A percentile compares a stretch with the other conserved stretches of the same genome.
phyloP scores from a whole-genome alignment of 1,140 invertebrate genomes.

The Artemia franciscana region DNA sequence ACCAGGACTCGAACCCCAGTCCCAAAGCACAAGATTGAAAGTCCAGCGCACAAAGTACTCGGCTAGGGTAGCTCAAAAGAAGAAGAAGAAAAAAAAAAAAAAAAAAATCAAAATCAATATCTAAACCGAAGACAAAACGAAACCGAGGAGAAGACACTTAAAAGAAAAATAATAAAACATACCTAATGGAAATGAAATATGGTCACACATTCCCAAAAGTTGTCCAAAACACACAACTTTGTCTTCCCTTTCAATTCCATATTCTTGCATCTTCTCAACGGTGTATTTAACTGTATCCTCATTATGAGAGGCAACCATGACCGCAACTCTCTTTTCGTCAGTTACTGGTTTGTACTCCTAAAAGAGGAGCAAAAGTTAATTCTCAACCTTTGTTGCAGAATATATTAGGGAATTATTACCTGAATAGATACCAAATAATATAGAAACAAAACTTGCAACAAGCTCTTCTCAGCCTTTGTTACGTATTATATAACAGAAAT shows the following conservation, averaged over 20 bases:
- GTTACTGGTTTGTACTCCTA: constrained; percentile 40
- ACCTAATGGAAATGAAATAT: constrained; percentile 87
- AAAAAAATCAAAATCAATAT: too few species aligned
- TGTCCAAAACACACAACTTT: constrained; percentile 94
- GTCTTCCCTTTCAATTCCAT: constrained; percentile 62
- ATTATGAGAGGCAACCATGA: constrained; percentile 96
- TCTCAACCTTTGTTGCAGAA: background rate
- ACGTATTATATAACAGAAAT: too few species aligned
- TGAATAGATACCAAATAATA: too few species aligned
- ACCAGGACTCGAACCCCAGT: too few species aligned
- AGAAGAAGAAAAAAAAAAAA: too few species aligned
- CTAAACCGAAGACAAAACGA: too few species aligned
- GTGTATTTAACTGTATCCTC: constrained; percentile 89
- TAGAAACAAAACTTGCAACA: constrained; percentile 1
- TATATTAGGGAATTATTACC: constrained; percentile 1
- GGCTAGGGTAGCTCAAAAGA: too few species aligned
- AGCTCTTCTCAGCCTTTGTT: background rate
- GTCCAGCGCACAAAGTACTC: too few species aligned
- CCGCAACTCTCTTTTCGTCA: constrained; percentile 55
- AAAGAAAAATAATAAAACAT: constrained; percentile 16
- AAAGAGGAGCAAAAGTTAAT: too few species aligned
- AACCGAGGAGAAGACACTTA: too few species aligned
- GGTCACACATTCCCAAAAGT: constrained; percentile 94
- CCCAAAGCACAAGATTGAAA: too few species aligned
- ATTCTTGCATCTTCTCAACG: constrained; percentile 82